phyloP scores from a whole-genome alignment of 2,113 vertebrate species.

The Chlorodrepanis virens region DNA sequence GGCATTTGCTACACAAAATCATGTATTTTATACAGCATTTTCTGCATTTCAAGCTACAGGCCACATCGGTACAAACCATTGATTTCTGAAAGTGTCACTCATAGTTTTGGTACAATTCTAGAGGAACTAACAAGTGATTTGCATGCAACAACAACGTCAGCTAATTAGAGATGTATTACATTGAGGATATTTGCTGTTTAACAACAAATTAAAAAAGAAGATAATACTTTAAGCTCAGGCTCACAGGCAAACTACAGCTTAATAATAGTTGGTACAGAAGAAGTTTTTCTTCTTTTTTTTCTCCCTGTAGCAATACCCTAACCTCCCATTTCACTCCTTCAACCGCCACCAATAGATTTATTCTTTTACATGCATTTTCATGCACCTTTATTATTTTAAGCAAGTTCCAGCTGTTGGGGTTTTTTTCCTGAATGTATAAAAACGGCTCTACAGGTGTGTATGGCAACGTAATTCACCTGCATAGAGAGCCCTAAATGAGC shows the following conservation, averaged over 20 bases:
- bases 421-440: background rate
- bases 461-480: background rate
- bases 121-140: background rate
- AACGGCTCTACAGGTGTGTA: background rate
- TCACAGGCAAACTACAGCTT: background rate
- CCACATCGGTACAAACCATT: background rate
- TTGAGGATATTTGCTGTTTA: slow-evolving; percentile 2
- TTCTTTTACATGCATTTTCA: background rate
- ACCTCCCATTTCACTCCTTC: background rate
- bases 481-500: background rate
- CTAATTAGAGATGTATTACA: slow-evolving; percentile 6
- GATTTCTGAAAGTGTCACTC: background rate
- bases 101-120: background rate
- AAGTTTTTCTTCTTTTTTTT: background rate
- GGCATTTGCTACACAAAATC: background rate
- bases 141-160: background rate
- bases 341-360: background rate
- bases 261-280: background rate
- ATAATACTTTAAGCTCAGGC: background rate
- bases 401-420: accelerated
- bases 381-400: background rate
- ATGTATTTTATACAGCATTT: background rate
- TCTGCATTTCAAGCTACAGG: background rate
- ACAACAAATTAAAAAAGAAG: background rate
- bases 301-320: background rate